A percentile compares a stretch with the other conserved stretches of the same genome.
These are phyloP conservation scores for Nestor notabilis DNA, from an alignment of 2,113 vertebrate species.

Conservation along the genomic window DNA sequence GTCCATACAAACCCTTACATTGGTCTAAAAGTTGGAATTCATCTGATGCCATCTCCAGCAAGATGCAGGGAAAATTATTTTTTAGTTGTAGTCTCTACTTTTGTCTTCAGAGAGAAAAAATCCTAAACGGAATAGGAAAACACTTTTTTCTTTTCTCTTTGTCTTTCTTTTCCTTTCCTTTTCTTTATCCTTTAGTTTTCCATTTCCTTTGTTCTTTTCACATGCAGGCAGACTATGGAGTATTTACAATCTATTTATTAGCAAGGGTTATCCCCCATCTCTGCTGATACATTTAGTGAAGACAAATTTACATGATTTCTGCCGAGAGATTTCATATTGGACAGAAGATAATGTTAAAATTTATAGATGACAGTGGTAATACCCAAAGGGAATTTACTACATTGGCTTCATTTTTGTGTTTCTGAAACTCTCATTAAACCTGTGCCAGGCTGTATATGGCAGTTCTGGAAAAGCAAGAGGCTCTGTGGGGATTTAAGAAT, in stretches of 20 bases:
- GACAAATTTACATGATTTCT: conserved; percentile 10
- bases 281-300: not conserved
- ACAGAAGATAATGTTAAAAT: conserved; percentile 7
- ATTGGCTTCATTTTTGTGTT: conserved; percentile 36
- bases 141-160: not conserved
- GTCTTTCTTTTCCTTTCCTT: not conserved
- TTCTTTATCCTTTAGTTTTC: not conserved
- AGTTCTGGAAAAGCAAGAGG: not conserved
- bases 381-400: conserved; percentile 23
- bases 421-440: conserved; percentile 4
- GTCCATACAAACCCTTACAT: not conserved
- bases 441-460: not conserved
- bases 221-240: not conserved
- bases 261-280: not conserved
- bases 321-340: conserved; percentile 1
- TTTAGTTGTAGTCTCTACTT: not conserved
- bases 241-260: conserved; percentile 6
- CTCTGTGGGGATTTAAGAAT: conserved; percentile 7
- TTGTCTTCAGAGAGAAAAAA: not conserved
- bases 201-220: not conserved
- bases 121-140: not conserved
- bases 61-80: not conserved
- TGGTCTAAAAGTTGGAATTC: not conserved
- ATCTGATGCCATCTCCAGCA: not conserved
- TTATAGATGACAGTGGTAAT: not conserved